Percentiles rank a stretch among this genome's conserved stretches.
Evolutionary conservation across 2,113 vertebrate genomes (phyloP).

Genomic region (Mirounga angustirostris): DNA sequence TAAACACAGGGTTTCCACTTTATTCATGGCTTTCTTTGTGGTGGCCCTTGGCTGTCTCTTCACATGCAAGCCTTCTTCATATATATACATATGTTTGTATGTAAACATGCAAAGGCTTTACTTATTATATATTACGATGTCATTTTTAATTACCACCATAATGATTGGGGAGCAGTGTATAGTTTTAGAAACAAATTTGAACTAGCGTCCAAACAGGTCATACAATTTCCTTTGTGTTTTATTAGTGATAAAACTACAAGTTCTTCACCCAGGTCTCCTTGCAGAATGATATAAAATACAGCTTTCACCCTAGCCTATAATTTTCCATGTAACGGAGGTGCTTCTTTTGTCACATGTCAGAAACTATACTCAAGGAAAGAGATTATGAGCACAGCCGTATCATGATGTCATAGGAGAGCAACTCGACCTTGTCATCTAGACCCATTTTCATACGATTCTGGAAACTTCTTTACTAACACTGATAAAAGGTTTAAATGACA

Average conservation of each 20-base stretch:
- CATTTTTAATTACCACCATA: neutral
- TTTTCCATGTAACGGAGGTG: slow-evolving; percentile 79
- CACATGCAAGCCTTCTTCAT: slow-evolving; percentile 66
- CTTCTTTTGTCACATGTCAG: slow-evolving; percentile 74
- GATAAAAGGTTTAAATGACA: slow-evolving; percentile 78
- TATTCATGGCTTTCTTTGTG: slow-evolving; percentile 80
- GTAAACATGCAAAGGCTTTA: neutral
- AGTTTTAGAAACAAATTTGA: slow-evolving; percentile 55
- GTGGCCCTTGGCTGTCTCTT: slow-evolving; percentile 68
- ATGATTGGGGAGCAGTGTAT: neutral
- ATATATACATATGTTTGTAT: slow-evolving; percentile 22
- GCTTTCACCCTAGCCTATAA: slow-evolving; percentile 79
- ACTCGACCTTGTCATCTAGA: slow-evolving; percentile 69
- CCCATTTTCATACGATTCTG: slow-evolving; percentile 64
- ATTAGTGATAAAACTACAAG: slow-evolving; percentile 76
- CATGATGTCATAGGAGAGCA: slow-evolving; percentile 73
- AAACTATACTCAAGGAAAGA: slow-evolving; percentile 62
- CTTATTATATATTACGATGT: neutral
- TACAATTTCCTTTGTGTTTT: slow-evolving; percentile 79
- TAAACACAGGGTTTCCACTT: slow-evolving; percentile 85
- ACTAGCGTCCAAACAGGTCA: slow-evolving; percentile 28
- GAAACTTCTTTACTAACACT: slow-evolving; percentile 68
- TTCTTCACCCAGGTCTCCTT: slow-evolving; percentile 70
- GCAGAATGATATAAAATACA: slow-evolving; percentile 74
- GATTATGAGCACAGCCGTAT: neutral